Evolutionary conservation across 2,888 invertebrate species (phyloP), one percentile per base, ranked within the genome.

Genomic region (Lordiphosa fenestrarum): DNA sequence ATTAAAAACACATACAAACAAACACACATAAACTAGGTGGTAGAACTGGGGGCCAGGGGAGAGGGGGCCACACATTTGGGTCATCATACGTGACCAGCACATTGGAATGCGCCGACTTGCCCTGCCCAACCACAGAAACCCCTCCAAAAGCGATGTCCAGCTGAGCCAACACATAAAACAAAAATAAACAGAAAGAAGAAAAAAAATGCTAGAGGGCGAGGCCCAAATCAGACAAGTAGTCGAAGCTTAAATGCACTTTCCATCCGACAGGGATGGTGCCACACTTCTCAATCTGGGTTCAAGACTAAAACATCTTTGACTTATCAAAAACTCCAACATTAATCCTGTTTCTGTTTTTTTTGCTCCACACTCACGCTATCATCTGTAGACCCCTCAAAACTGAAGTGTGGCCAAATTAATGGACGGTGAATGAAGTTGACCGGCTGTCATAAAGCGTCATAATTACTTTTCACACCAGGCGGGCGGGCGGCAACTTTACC

Each of bases 391-490:
- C 10, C 40, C 40, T 3, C 2, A 19, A 13, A 5, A 10, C 21
- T 68, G 63, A 78, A 75, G 75, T 82, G 75, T 78, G 64, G 61
- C 66, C 83, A 71, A 78, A 71, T 74, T 71, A 82, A 76, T 82
- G 75, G 69, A 78, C 9, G 9, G 30, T 30, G 30, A 30, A 30
- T 13, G 12, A 58, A 57, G 57, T 69, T 73, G 81, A 66, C 65
- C 84, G 81, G 62, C 81, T 80, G 84, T 76, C 84, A 83, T 70
- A 84, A 70, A 80, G 76, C 84, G 70, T 46, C 63, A 76, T 77
- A 84, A 84, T 84, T 77, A 80, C 76, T 69, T 72, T 84, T 77
- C 81, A 83, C 76, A 83, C 76, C 69, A 74, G 71, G 62, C 67
- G 64, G 71, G 62, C 67, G 64, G 53, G 15, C 15, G 15, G 15